These are phyloP conservation scores for Diaphora mendica DNA, from an alignment of 2,888 invertebrate genomes.

Conservation along the genomic window DNA sequence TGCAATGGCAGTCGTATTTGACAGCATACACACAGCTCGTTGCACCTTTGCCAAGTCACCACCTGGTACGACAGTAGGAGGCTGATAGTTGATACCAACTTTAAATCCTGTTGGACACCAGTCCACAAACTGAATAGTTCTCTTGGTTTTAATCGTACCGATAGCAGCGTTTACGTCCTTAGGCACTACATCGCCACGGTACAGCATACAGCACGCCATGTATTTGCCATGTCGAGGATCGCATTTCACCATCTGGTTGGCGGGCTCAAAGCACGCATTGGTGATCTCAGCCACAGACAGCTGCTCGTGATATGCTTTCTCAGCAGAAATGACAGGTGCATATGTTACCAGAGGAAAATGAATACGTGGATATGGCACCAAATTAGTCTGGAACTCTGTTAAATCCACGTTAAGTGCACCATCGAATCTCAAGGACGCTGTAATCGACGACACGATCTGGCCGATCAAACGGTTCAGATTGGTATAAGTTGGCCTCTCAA, in stretches of 20 bases:
- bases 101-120: conserved; percentile 94
- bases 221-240: conserved; percentile 96
- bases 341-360: conserved; percentile 97
- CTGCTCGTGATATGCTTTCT: conserved; percentile 97
- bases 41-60: conserved; percentile 97
- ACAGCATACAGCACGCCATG: conserved; percentile 98
- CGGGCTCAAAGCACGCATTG: conserved; percentile 97
- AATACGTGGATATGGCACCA: conserved; percentile 97
- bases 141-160: conserved; percentile 97
- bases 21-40: conserved; percentile 98
- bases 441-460: conserved; percentile 97
- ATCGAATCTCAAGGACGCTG: conserved; percentile 96
- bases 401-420: conserved; percentile 96
- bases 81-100: conserved; percentile 95
- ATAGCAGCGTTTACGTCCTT: conserved; percentile 98
- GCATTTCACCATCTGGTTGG: conserved; percentile 98
- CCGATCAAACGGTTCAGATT: conserved; percentile 98
- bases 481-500: conserved; percentile 97
- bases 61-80: conserved; percentile 94
- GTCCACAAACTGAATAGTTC: conserved; percentile 97
- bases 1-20: conserved; percentile 98
- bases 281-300: conserved; percentile 96
- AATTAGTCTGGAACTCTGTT: conserved; percentile 97
- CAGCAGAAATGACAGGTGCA: conserved; percentile 96
- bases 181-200: conserved; percentile 97